These are phyloP conservation scores for Paralichthys olivaceus DNA, from an alignment of 2,113 vertebrate genomes.

Conservation along the genomic window DNA sequence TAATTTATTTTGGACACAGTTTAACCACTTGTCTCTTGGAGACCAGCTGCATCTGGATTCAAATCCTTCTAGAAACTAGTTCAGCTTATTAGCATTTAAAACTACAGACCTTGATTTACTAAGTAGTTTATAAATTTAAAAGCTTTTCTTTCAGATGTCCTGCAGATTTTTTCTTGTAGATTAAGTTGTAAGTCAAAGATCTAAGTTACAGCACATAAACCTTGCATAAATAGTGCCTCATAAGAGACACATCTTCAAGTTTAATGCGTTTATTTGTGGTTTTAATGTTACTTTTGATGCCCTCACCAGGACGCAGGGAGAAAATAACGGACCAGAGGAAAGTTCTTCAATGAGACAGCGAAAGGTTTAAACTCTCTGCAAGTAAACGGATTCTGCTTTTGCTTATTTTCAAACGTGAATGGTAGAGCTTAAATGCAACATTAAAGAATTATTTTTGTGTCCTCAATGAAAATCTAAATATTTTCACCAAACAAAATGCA, in stretches of 20 bases:
- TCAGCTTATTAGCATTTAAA: no score
- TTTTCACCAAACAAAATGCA: constrained; percentile 27
- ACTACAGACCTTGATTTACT: no score
- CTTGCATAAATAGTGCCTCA: no score
- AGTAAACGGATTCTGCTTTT: not conserved
- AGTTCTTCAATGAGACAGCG: constrained; percentile 67
- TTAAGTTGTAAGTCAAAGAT: no score
- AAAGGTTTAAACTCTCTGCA: constrained; percentile 54
- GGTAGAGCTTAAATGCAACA: constrained; percentile 23
- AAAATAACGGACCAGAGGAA: constrained; percentile 58
- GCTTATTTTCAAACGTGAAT: not conserved
- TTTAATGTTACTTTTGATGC: not conserved
- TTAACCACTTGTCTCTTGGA: no score
- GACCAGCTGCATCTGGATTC: no score
- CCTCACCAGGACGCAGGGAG: constrained; percentile 65
- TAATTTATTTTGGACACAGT: no score
- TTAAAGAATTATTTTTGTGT: constrained; percentile 3
- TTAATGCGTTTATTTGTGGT: not conserved
- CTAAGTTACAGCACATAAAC: no score
- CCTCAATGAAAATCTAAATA: not conserved
- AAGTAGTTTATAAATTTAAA: no score
- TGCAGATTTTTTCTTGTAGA: no score
- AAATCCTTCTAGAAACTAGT: no score
- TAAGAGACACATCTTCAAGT: not conserved
- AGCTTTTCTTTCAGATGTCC: no score